Base-by-base conservation (phyloP, 2,797 vertebrate species). In the Channa striata region DNA sequence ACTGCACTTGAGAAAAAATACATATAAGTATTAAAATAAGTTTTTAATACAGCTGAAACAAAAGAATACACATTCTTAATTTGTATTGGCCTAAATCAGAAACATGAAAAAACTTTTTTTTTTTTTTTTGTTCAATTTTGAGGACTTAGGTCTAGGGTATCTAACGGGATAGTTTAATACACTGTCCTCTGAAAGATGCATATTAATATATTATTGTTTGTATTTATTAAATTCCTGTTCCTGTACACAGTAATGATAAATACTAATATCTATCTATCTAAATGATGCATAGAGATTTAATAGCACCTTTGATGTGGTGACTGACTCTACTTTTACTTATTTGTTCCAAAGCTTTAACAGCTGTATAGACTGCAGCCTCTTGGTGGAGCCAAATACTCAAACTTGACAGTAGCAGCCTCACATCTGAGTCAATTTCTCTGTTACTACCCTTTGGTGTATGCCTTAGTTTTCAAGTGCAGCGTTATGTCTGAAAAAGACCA, bases 321-420 rank as follows among this genome's bases (percentile, higher is more conserved):
- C 9, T 12, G n/a, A 7, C 5, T 49, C 20, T 54, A 36, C 7
- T 8, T 68, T 39, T 9, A 53, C 12, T 23, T 12, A 6, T 20
- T 50, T 8, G 4, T 20, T 23, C 11, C 16, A 0, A 3, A 46
- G n/a, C 16, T 17, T n/a, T 14, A 49, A 0, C 36, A 11, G 53
- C 39, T 50, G 40, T 81, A 46, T n/a, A 3, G 21, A 7, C 0
- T 8, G 0, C 68, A 68, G 30, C 87, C 93, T 81, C 88, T 81
- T 76, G 88, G 86, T 91, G 92, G 90, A 51, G 88, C 82, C 86
- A 93, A 59, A 88, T 30, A 49, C 80, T 83, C 77, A 81, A 36
- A 60, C 2, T 17, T 73, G 2, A 43, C 11, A 21, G 12, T 23
- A 25, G 9, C 1, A 21, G 19, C 10, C 4, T 20, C 62, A n/a